Percentiles rank a stretch among this genome's conserved stretches.
Conservation (phyloP, 2,888 invertebrate genomes). For the Aricia artaxerxes region DNA sequence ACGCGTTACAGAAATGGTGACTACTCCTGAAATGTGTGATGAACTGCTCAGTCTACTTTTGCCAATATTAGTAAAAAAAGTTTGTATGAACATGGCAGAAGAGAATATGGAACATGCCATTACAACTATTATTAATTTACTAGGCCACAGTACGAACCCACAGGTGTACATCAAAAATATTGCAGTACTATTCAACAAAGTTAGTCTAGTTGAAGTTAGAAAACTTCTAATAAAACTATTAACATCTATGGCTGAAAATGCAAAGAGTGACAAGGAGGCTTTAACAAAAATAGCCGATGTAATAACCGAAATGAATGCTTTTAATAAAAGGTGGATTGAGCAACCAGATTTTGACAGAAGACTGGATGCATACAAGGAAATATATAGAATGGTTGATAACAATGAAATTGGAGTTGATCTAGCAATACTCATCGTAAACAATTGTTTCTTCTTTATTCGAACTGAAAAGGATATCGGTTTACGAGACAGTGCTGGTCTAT, state of each 20-base stretch:
- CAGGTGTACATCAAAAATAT: conserved; percentile 84
- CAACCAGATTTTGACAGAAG: conserved; percentile 94
- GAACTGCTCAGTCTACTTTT: conserved; percentile 85
- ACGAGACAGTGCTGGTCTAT: conserved; percentile 87
- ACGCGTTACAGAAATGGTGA: conserved; percentile 87
- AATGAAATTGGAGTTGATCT: conserved; percentile 82
- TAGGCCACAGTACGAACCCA: conserved; percentile 84
- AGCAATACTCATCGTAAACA: conserved; percentile 88
- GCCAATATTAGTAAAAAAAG: conserved; percentile 86
- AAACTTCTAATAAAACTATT: conserved; percentile 85
- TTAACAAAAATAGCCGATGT: conserved; percentile 78
- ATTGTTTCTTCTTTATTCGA: conserved; percentile 88
- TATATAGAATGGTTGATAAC: conserved; percentile 78
- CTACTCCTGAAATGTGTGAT: conserved; percentile 84
- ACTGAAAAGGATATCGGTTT: conserved; percentile 92
- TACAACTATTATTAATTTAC: conserved; percentile 86
- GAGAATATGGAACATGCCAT: conserved; percentile 86
- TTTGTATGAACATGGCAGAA: conserved; percentile 81
- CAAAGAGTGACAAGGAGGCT: conserved; percentile 58
- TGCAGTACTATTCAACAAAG: conserved; percentile 86
- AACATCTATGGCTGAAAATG: conserved; percentile 77
- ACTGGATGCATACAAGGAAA: conserved; percentile 87
- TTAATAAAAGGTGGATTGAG: conserved; percentile 93
- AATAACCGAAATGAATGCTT: conserved; percentile 89
- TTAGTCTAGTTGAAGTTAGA: conserved; percentile 83